These are phyloP conservation scores for Catocala sponsa DNA, from an alignment of 2,888 invertebrate genomes.

Conservation along the genomic window DNA sequence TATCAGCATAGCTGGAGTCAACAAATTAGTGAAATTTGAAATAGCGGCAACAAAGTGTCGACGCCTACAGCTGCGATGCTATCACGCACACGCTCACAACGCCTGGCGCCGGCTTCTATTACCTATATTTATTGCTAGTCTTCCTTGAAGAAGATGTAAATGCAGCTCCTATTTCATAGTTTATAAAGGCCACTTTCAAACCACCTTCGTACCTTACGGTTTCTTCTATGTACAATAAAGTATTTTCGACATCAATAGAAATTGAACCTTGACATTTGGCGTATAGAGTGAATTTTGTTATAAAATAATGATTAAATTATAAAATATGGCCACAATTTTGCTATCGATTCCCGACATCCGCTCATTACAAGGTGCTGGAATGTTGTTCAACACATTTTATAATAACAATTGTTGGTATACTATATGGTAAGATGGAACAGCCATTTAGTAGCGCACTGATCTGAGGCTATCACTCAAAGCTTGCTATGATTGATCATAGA, in stretches of 20 bases:
- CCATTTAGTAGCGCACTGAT: conserved; percentile 51
- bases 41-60: conserved; percentile 65
- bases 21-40: conserved; percentile 66
- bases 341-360: conserved; percentile 85
- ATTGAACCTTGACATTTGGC: conserved; percentile 55
- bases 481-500: conserved; percentile 43
- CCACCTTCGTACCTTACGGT: conserved; percentile 66
- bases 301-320: conserved; percentile 60
- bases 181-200: conserved; percentile 72
- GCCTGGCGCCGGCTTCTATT: conserved; percentile 80
- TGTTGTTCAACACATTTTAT: conserved; percentile 82
- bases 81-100: conserved; percentile 73
- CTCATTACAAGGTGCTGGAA: conserved; percentile 84
- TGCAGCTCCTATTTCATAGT: conserved; percentile 67
- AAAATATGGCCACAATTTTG: conserved; percentile 82
- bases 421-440: conserved; percentile 62
- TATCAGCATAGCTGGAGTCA: conserved; percentile 35
- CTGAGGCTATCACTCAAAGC: conserved; percentile 40
- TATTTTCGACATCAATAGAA: conserved; percentile 45
- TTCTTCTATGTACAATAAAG: conserved; percentile 60
- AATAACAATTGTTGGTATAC: conserved; percentile 71
- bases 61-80: conserved; percentile 75
- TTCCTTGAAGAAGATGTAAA: conserved; percentile 72
- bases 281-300: conserved; percentile 51
- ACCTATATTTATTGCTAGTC: conserved; percentile 69